Conservation (phyloP, 2,888 invertebrate species). For the Aplocera efformata region DNA sequence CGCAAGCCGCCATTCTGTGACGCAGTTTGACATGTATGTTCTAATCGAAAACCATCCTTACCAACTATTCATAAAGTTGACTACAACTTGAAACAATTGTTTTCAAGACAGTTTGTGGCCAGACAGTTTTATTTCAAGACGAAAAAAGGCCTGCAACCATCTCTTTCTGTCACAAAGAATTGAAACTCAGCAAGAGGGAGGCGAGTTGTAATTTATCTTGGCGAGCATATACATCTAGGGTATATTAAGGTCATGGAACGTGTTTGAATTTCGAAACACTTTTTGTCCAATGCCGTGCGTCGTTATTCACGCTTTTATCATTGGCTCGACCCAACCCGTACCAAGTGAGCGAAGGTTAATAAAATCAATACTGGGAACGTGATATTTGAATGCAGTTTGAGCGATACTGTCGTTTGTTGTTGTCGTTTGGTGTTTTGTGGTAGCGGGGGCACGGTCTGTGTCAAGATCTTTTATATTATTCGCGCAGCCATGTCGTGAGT, state of each 20-base stretch:
- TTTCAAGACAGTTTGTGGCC: conserved; percentile 46
- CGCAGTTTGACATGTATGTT: no score
- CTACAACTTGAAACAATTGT: conserved; percentile 20
- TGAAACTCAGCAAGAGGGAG: conserved; percentile 48
- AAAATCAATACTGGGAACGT: conserved; percentile 57
- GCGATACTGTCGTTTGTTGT: conserved; percentile 19
- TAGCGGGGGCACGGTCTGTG: conserved; percentile 49
- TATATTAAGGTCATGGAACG: conserved; percentile 75
- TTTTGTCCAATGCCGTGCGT: conserved; percentile 71
- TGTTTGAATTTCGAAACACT: conserved; percentile 77
- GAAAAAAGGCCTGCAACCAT: conserved; percentile 37
- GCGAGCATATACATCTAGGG: conserved; percentile 38
- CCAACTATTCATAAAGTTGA: conserved; percentile 18
- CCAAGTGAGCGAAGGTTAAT: conserved; percentile 37
- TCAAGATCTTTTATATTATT: conserved; percentile 65
- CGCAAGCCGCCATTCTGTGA: conserved; percentile 9
- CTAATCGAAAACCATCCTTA: conserved; percentile 14
- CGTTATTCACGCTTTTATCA: conserved; percentile 55
- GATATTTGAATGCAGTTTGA: conserved; percentile 30
- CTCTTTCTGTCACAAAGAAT: conserved; percentile 45
- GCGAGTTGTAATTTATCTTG: conserved; percentile 42
- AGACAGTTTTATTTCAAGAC: conserved; percentile 41
- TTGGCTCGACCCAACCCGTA: conserved; percentile 62
- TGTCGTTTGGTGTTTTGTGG: conserved; percentile 45
- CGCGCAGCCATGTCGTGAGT: conserved; percentile 72